Conservation (phyloP, 2,113 vertebrate species). For the Podocnemis expansa region DNA sequence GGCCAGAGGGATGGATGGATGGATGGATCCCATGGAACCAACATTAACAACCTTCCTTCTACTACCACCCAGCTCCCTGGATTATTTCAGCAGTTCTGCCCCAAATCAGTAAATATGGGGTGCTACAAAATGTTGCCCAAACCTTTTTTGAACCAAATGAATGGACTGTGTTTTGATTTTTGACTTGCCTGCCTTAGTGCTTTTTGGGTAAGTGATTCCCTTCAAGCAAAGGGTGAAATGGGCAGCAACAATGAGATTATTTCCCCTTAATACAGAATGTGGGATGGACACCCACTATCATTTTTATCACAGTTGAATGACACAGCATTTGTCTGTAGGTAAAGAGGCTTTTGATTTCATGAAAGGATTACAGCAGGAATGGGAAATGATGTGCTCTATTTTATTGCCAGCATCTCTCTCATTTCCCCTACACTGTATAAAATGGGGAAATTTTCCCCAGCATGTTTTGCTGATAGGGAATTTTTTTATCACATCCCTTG, state of each 20-base stretch:
- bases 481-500: slow-evolving; percentile 6
- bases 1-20: not conserved
- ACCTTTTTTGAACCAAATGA: not conserved
- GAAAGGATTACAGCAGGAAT: slow-evolving; percentile 57
- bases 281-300: slow-evolving; percentile 56
- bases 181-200: slow-evolving; percentile 5
- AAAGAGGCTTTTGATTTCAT: slow-evolving; percentile 66
- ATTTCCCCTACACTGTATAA: not conserved
- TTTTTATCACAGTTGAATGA: slow-evolving; percentile 46
- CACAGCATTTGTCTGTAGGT: slow-evolving; percentile 37
- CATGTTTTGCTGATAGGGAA: slow-evolving; percentile 29
- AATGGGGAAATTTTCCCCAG: slow-evolving; percentile 50
- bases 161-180: slow-evolving; percentile 53
- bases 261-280: slow-evolving; percentile 69
- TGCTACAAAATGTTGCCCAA: not conserved
- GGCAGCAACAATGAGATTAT: slow-evolving; percentile 28
- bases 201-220: slow-evolving; percentile 52
- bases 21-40: not conserved
- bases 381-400: slow-evolving; percentile 36
- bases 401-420: slow-evolving; percentile 40
- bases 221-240: slow-evolving; percentile 63
- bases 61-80: not conserved
- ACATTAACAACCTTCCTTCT: not conserved
- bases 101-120: not conserved
- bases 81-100: slow-evolving; percentile 12